Evolutionary conservation across 2,797 vertebrate species (phyloP).

Genomic region (Rhinichthys osculus): DNA sequence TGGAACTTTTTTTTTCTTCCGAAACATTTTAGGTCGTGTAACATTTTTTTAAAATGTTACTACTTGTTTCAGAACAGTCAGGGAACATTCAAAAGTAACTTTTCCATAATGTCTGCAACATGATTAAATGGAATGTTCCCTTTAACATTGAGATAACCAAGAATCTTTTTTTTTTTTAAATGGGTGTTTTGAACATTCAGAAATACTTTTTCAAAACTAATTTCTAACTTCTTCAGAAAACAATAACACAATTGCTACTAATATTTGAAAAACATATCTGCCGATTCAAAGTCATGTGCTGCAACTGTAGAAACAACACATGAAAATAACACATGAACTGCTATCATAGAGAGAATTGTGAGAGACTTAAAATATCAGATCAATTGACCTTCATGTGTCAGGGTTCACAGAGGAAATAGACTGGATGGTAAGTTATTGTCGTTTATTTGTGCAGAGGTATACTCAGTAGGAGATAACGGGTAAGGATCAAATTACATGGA

Average conservation of each 20-base stretch:
- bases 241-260: too few relatives aligned
- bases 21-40: too few relatives aligned
- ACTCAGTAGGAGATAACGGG: too few relatives aligned
- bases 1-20: background rate
- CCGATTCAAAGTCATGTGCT: background rate
- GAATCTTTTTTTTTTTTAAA: background rate
- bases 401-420: too few relatives aligned
- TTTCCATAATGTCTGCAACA: background rate
- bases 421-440: too few relatives aligned
- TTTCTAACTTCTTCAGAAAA: too few relatives aligned
- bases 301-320: background rate
- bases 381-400: background rate
- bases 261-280: too few relatives aligned
- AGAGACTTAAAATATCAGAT: background rate
- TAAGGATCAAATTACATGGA: too few relatives aligned
- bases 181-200: background rate
- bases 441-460: too few relatives aligned
- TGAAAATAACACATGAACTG: background rate
- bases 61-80: too few relatives aligned
- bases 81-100: background rate
- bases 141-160: background rate
- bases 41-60: too few relatives aligned
- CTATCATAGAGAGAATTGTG: background rate
- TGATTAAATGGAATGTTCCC: background rate
- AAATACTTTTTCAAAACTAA: too few relatives aligned